phyloP scores from a whole-genome alignment of 2,888 invertebrate genomes.

The Eueremaeus valkanovi region DNA sequence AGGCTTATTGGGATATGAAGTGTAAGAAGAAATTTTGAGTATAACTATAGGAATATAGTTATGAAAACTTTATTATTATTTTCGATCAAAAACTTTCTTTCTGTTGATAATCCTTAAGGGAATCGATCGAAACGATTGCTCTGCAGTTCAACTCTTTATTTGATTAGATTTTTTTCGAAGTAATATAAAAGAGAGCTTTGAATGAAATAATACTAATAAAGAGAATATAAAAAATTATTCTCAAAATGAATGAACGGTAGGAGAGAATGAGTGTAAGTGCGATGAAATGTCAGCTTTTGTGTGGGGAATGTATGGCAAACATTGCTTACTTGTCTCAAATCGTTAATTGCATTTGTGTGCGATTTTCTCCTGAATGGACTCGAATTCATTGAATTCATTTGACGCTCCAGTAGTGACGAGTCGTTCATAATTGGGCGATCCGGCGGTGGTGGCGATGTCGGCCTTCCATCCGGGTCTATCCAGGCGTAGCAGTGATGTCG shows the following conservation, averaged over 20 bases:
- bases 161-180: background rate
- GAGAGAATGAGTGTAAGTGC: background rate
- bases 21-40: too few relatives aligned
- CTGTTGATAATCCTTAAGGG: background rate
- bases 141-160: background rate
- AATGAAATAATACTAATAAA: background rate
- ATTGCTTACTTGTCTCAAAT: slow-evolving; percentile 19
- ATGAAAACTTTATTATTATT: background rate
- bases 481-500: slow-evolving; percentile 67
- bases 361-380: slow-evolving; percentile 31
- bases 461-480: slow-evolving; percentile 87
- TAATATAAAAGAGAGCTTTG: too few relatives aligned
- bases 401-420: slow-evolving; percentile 57
- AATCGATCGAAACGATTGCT: background rate
- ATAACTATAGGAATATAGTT: background rate
- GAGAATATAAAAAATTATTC: too few relatives aligned
- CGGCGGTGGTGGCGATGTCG: slow-evolving; percentile 72
- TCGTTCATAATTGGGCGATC: slow-evolving; percentile 54
- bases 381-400: slow-evolving; percentile 43
- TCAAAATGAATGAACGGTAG: background rate
- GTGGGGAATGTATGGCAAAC: background rate
- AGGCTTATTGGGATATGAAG: too few relatives aligned
- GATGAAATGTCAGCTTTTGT: background rate
- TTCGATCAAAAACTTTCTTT: too few relatives aligned
- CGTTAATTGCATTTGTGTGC: background rate